These are phyloP conservation scores for Atta texana DNA, from an alignment of 1,140 invertebrate species.

Conservation along the genomic window DNA sequence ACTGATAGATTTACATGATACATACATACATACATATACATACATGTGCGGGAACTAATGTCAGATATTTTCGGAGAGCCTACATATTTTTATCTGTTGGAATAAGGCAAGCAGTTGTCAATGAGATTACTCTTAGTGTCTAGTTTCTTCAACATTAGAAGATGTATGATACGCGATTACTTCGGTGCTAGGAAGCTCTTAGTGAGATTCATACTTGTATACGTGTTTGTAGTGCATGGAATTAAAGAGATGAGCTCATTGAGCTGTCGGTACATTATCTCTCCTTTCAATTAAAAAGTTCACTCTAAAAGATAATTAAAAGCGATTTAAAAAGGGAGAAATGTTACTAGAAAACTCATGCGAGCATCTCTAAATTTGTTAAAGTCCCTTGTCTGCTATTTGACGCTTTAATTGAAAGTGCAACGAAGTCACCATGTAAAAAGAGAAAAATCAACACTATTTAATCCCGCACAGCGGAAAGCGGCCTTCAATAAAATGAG, in stretches of 20 bases:
- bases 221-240: conserved; percentile 15
- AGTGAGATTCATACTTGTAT: conserved; percentile 29
- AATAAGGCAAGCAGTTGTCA: conserved; percentile 16
- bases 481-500: not conserved
- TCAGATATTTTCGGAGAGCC: conserved; percentile 63
- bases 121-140: conserved; percentile 29
- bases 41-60: conserved; percentile 13
- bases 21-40: conserved; percentile 7
- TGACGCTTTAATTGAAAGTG: conserved; percentile 42
- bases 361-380: conserved; percentile 23
- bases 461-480: conserved; percentile 3
- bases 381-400: conserved; percentile 1
- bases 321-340: not conserved
- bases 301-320: conserved; percentile 2
- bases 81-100: conserved; percentile 59
- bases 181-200: conserved; percentile 31
- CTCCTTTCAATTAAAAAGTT: not conserved
- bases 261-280: not conserved
- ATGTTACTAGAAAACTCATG: not conserved
- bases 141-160: conserved; percentile 31
- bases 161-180: not conserved
- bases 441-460: not conserved
- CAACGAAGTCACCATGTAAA: conserved; percentile 2
- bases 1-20: conserved; percentile 34
- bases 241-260: conserved; percentile 12